Conservation (phyloP, 2,113 vertebrate species). For the Bos taurus region ARS-UCD2.0 NC_037357.1:8398501-8399000, state of each 20-base stretch:
- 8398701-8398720: neutral
- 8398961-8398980: slow-evolving; percentile 18
- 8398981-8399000: slow-evolving; percentile 5
- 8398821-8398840: neutral
- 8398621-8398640: slow-evolving; percentile 17
- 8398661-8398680: neutral
- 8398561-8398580: slow-evolving; percentile 43
- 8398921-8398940: slow-evolving; percentile 12
- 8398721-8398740: neutral
- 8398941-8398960: neutral
- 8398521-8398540: slow-evolving; percentile 1
- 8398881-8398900: slow-evolving; percentile 11
- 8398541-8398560: slow-evolving; percentile 51
- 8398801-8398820: neutral
- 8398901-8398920: slow-evolving; percentile 3
- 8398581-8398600: slow-evolving; percentile 21
- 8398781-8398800: neutral
- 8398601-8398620: slow-evolving; percentile 43
- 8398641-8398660: slow-evolving; percentile 43
- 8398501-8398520: slow-evolving; percentile 3
- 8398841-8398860: slow-evolving; percentile 18
- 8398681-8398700: slow-evolving; percentile 35
- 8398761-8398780: neutral
- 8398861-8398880: neutral
- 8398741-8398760: neutral